These are phyloP conservation scores for Hafferia zeledoni DNA, from an alignment of 2,797 vertebrate species.

Conservation along the genomic window DNA sequence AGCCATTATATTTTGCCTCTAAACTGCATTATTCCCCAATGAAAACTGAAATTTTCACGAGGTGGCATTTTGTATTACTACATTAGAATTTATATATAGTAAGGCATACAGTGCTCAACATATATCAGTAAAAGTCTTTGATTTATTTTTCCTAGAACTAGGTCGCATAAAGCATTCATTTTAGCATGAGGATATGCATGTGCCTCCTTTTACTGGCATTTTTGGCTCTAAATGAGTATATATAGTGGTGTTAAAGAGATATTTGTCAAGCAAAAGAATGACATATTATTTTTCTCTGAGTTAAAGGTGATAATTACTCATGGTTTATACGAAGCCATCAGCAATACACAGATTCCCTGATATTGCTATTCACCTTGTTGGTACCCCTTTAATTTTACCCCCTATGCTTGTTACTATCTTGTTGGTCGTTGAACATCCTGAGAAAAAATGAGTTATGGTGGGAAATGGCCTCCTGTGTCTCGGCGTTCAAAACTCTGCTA, in stretches of 20 bases:
- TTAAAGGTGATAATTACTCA: constrained; percentile 40
- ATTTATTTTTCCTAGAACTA: constrained; percentile 63
- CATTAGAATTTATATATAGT: constrained; percentile 53
- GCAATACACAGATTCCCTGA: neutral
- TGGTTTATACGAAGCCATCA: neutral
- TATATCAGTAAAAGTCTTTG: constrained; percentile 48
- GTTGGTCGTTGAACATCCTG: neutral
- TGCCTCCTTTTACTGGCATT: neutral
- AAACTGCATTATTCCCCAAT: constrained; percentile 47
- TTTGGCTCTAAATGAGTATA: neutral
- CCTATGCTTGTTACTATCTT: neutral
- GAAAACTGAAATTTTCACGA: constrained; percentile 53
- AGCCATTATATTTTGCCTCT: constrained; percentile 59
- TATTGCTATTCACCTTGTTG: neutral
- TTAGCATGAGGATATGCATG: neutral
- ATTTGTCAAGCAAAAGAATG: constrained; percentile 30
- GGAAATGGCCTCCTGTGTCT: neutral
- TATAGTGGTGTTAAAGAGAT: neutral
- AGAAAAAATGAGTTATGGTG: neutral
- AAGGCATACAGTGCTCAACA: constrained; percentile 6
- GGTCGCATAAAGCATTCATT: constrained; percentile 58
- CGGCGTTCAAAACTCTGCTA: neutral
- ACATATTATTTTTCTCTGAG: constrained; percentile 20
- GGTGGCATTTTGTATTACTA: constrained; percentile 20
- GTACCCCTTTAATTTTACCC: neutral